phyloP scores from a whole-genome alignment of 2,797 vertebrate genomes.

The Silurus lanzhouensis region DNA sequence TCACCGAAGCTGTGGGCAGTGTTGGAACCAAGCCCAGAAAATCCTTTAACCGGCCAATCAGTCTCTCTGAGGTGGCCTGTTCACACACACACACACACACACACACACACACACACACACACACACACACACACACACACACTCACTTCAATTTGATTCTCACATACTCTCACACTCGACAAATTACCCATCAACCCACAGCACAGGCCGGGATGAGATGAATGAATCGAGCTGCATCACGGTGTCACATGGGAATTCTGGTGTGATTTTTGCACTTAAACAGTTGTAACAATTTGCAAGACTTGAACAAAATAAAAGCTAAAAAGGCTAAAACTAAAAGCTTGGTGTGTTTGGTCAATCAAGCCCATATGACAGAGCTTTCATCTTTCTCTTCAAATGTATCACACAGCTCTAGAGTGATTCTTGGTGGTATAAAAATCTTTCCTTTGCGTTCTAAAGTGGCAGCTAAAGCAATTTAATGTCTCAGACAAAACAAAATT shows the following conservation, averaged over 20 bases:
- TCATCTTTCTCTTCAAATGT: neutral
- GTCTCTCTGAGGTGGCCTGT: slow-evolving; percentile 35
- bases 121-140: slow-evolving; percentile 32
- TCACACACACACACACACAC: slow-evolving; percentile 27
- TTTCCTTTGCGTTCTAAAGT: neutral
- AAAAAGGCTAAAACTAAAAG: neutral
- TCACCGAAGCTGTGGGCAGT: slow-evolving; percentile 20
- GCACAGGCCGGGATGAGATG: slow-evolving; percentile 18
- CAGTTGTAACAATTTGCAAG: neutral
- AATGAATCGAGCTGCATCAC: neutral
- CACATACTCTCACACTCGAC: slow-evolving; percentile 34
- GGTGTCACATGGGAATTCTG: neutral
- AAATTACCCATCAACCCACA: slow-evolving; percentile 26
- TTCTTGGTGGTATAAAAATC: neutral
- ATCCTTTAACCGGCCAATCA: slow-evolving; percentile 69
- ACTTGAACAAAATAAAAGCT: neutral
- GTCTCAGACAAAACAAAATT: neutral
- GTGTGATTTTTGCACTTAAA: neutral
- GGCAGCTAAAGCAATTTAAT: neutral
- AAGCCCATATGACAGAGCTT: neutral
- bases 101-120: slow-evolving; percentile 31
- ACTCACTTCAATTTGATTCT: neutral
- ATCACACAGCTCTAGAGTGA: neutral
- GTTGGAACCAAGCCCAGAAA: slow-evolving; percentile 68
- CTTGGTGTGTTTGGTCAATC: too few species aligned